Evolutionary conservation across 35 echinoderm and acorn worm species (phyloP), one percentile per base, ranked within the genome.

Genomic region (Ophioderma brevispina): DNA sequence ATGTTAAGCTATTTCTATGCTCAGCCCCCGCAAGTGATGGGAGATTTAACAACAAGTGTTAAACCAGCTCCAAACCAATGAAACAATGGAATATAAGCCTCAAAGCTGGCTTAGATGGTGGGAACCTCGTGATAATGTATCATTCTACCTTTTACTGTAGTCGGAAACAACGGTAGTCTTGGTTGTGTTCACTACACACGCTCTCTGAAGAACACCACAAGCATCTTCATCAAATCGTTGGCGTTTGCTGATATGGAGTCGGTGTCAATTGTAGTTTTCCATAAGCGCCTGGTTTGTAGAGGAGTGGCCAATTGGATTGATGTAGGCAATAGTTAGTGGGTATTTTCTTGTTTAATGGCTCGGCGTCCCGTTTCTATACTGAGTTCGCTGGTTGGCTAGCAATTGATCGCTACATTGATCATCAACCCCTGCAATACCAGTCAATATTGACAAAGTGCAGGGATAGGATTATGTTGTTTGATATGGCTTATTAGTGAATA

Each of bases 371-470:
- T 94, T 11, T 98, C 96, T 21, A 94, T 94, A 34, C 79, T 98
- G 1, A 91, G 82, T 25, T 64, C 94, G 4, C 63, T 86, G 0
- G 86, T 89, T 35, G 39, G 94, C 0, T 94, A n/a, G n/a, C 92
- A 80, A 92, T 98, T 13, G 96, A 98, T 78, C 83, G 96, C 35
- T 98, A 98, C 70, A 92, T 98, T 35, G 96, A 90, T 98, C 33
- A 98, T 81, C 84, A 79, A 75, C 96, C 96, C 0, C 80, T 98
- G 32, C 78, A 38, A 36, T 98, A 98, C 36, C 49, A 59, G 38
- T 77, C 86, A 0, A 94, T 98, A 21, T 31, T 98, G 81, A 98
- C 96, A 30, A 91, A 94, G 40, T 49, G 76, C 21, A 59, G 90
- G 43, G 86, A 83, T 0, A 87, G 89, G 63, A 35, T 92, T 85